Evolutionary conservation across 1,140 invertebrate species (phyloP).

Genomic region (Drosophila lowei): DNA sequence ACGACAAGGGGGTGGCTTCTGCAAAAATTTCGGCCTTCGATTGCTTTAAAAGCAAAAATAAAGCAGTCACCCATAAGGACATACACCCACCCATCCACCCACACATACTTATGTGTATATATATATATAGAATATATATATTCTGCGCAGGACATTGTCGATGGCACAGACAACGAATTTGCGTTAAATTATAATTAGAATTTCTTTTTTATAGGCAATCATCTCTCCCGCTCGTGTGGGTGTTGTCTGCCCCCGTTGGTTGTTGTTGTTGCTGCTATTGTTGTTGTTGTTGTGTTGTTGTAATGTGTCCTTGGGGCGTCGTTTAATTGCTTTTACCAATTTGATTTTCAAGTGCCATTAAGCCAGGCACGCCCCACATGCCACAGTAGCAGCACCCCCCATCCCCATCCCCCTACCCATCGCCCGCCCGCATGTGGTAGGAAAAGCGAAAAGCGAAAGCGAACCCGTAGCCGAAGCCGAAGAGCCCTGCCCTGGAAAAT

Average conservation of each 20-base stretch:
- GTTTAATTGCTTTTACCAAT: conserved; percentile 83
- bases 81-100: conserved; percentile 18
- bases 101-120: conserved; percentile 5
- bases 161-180: conserved; percentile 71
- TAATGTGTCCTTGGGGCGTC: conserved; percentile 83
- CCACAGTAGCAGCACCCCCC: conserved; percentile 3
- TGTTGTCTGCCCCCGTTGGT: conserved; percentile 28
- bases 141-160: conserved; percentile 51
- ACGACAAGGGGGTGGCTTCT: conserved; percentile 38
- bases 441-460: conserved; percentile 59
- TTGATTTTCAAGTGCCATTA: conserved; percentile 83
- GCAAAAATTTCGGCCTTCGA: conserved; percentile 56
- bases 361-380: conserved; percentile 64
- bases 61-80: conserved; percentile 53
- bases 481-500: conserved; percentile 13
- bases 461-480: conserved; percentile 25
- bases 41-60: conserved; percentile 64
- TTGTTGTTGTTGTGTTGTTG: conserved; percentile 62
- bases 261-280: conserved; percentile 42
- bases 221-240: conserved; percentile 37
- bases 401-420: background rate
- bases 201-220: conserved; percentile 82
- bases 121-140: conserved; percentile 18
- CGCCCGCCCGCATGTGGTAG: conserved; percentile 47
- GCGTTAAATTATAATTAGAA: conserved; percentile 82